Evolutionary conservation across 2,888 invertebrate genomes (phyloP).

Genomic region (Lithophane ornitopus): DNA sequence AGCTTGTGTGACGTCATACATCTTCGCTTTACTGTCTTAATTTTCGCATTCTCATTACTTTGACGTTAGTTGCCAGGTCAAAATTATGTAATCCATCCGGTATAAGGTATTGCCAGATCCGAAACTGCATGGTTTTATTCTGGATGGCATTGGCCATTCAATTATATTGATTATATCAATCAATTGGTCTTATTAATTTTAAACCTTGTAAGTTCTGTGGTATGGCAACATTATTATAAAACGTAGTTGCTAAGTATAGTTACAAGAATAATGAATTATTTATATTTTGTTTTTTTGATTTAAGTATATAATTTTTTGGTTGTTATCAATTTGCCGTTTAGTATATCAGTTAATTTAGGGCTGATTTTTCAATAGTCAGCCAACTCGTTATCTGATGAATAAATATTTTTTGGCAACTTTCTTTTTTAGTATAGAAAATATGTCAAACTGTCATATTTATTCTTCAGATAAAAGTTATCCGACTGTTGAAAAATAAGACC

Average conservation of each 20-base stretch:
- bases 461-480: too few species aligned
- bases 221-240: conserved; percentile 16
- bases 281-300: background rate
- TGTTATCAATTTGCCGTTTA: background rate
- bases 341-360: background rate
- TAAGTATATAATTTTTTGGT: background rate
- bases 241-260: conserved; percentile 14
- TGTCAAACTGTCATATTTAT: too few species aligned
- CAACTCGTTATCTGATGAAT: too few species aligned
- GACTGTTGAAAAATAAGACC: too few species aligned
- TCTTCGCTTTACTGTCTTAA: conserved; percentile 52
- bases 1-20: conserved; percentile 59
- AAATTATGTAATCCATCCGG: background rate
- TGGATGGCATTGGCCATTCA: background rate
- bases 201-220: background rate
- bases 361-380: too few species aligned
- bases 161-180: background rate
- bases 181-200: background rate
- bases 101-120: background rate
- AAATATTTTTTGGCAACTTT: too few species aligned
- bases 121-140: conserved; percentile 32
- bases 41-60: conserved; percentile 28
- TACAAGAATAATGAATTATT: background rate
- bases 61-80: conserved; percentile 18
- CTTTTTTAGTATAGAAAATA: too few species aligned